These are phyloP conservation scores for Pygmarrhopalites habei DNA, from an alignment of 1,140 invertebrate species.

Conservation along the genomic window DNA sequence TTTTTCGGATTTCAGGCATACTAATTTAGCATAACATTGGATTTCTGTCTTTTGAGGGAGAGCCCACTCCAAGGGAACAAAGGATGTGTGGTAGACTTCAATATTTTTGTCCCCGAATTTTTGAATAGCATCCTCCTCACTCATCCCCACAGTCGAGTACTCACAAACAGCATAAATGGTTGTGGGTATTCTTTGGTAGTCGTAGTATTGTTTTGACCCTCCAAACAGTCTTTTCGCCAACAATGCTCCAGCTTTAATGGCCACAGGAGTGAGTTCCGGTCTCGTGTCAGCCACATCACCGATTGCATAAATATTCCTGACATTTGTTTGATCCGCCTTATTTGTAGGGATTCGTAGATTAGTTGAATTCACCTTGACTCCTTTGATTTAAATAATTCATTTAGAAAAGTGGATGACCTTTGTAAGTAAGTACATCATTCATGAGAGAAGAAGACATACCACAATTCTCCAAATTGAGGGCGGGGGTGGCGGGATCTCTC, in stretches of 20 bases:
- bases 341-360: conserved; percentile 51
- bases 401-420: too few relatives aligned
- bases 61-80: conserved; percentile 92
- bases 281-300: conserved; percentile 76
- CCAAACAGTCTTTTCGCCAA: conserved; percentile 68
- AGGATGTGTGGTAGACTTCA: conserved; percentile 83
- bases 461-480: conserved; percentile 59
- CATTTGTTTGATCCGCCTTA: conserved; percentile 50
- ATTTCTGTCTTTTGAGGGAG: conserved; percentile 70
- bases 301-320: conserved; percentile 60
- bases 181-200: conserved; percentile 89
- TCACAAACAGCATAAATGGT: conserved; percentile 96
- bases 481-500: conserved; percentile 60
- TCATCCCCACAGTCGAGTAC: conserved; percentile 87
- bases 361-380: conserved; percentile 58
- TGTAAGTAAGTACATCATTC: too few relatives aligned
- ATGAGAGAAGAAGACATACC: too few relatives aligned
- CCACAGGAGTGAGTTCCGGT: conserved; percentile 80
- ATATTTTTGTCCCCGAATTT: conserved; percentile 50
- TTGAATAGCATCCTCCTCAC: conserved; percentile 78
- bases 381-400: too few relatives aligned
- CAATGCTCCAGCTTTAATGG: conserved; percentile 85
- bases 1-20: conserved; percentile 54
- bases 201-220: conserved; percentile 51
- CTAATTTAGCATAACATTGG: conserved; percentile 73